These are phyloP conservation scores for Microcaecilia unicolor DNA, from an alignment of 2,797 vertebrate species.

Conservation along the genomic window DNA sequence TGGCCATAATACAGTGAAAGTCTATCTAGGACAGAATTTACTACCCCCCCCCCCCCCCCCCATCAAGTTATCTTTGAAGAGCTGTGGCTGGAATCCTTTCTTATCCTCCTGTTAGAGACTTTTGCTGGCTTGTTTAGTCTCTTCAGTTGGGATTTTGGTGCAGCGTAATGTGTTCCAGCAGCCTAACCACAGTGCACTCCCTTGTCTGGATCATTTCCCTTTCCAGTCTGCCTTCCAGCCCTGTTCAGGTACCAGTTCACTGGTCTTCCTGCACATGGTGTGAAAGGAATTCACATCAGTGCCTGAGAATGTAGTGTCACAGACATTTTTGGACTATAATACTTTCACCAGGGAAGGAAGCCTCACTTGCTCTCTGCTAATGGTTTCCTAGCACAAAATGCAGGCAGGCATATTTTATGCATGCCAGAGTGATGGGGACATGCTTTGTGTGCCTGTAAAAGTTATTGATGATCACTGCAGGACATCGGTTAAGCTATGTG, in stretches of 20 bases:
- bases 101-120: conserved; percentile 35
- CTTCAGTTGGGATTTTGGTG: conserved; percentile 34
- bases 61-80: conserved; percentile 39
- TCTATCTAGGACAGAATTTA: conserved; percentile 14
- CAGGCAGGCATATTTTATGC: conserved; percentile 14
- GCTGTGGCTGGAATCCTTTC: conserved; percentile 44
- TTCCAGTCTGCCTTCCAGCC: conserved; percentile 15
- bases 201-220: conserved; percentile 40
- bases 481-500: conserved; percentile 27
- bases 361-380: conserved; percentile 2
- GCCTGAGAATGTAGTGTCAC: no score
- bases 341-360: background rate
- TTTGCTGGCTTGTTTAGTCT: conserved; percentile 50
- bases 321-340: no score
- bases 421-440: conserved; percentile 23
- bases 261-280: no score
- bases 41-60: conserved; percentile 27
- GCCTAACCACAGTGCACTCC: no score
- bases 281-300: no score
- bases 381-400: conserved; percentile 8
- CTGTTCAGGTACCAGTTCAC: no score
- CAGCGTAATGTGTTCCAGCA: conserved; percentile 42
- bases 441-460: conserved; percentile 28
- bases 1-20: conserved; percentile 4
- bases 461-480: conserved; percentile 4